These are phyloP conservation scores for Semaprochilodus insignis DNA, from an alignment of 2,797 vertebrate genomes.

Conservation along the genomic window DNA sequence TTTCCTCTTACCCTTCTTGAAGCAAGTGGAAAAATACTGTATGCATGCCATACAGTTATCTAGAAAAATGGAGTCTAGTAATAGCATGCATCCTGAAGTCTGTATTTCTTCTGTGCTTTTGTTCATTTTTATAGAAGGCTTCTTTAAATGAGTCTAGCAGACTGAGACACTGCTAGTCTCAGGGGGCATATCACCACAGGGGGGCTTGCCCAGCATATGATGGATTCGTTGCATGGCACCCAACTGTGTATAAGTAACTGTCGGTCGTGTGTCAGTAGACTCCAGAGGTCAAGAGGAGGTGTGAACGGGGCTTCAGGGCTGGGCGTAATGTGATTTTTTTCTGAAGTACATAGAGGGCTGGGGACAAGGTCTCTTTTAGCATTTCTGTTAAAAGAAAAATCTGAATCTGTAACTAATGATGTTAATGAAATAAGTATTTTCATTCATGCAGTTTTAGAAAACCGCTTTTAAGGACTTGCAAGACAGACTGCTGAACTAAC, in stretches of 20 bases:
- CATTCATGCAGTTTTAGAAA: not conserved
- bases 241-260: constrained; percentile 15
- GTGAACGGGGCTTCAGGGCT: constrained; percentile 34
- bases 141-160: not conserved
- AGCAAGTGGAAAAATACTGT: too few relatives aligned
- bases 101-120: too few relatives aligned
- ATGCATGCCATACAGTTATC: too few relatives aligned
- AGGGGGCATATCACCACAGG: not conserved
- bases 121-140: not conserved
- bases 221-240: constrained; percentile 26
- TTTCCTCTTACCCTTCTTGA: too few relatives aligned
- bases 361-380: not conserved
- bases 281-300: constrained; percentile 25
- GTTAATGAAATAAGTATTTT: not conserved
- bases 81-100: too few relatives aligned
- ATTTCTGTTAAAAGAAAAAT: not conserved
- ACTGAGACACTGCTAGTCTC: not conserved
- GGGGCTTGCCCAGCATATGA: constrained; percentile 27
- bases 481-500: too few relatives aligned
- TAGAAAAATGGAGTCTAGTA: too few relatives aligned
- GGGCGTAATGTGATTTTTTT: constrained; percentile 8
- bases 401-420: not conserved
- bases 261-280: constrained; percentile 30
- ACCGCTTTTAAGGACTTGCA: not conserved
- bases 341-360: not conserved